Base-by-base conservation (phyloP, 2,888 invertebrate species). In the Lamellibrachia satsuma region DNA sequence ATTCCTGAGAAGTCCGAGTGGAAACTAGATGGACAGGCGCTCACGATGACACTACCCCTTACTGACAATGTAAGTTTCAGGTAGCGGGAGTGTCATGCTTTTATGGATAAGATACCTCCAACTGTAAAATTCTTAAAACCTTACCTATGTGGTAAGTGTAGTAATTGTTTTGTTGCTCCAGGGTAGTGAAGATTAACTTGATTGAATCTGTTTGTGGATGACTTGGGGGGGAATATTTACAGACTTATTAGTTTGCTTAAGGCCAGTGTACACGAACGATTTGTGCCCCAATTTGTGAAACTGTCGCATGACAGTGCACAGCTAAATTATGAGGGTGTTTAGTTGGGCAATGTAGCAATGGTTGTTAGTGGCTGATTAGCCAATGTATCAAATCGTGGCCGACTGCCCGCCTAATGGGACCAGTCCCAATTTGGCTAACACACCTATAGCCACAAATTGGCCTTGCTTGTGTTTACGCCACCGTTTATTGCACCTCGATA, bases 1-100 rank as follows among this genome's bases (percentile, higher is more conserved):
- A 97, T 98, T 96, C 97, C 98, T 0, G 99, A 99, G 95, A 99
- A 99, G 95, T 97, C 98, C 0, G 99, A 99, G 97, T 99, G 99
- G 99, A 98, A 98, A 94, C 97, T 99, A 93, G 98, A 98, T 96
- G 99, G 99, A 0, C 99, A 99, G 96, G 97, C 98, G 93, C 96
- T 99, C 95, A 97, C 97, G 92, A 97, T 99, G 93, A 98, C 98
- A 1, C 96, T 99, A 95, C 97, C 98, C 90, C 97, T 98, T 22
- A 97, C 97, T 22, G 98, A 99, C 94, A 97, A 97, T 92, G 97
- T 97, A 94, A 95, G 96, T 27, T 22, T 1, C 9, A 1, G 9
- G 4, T n/a, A 4, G 75, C 75, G 4, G 75, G 22, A 75, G 22
- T 75, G 0, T 1, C 75, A 22, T 75, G 22, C 0, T 60, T 15